Evolutionary conservation across 2,888 invertebrate genomes (phyloP), one percentile per base, ranked within the genome.

Genomic region (Drepanosiphum platanoidis): DNA sequence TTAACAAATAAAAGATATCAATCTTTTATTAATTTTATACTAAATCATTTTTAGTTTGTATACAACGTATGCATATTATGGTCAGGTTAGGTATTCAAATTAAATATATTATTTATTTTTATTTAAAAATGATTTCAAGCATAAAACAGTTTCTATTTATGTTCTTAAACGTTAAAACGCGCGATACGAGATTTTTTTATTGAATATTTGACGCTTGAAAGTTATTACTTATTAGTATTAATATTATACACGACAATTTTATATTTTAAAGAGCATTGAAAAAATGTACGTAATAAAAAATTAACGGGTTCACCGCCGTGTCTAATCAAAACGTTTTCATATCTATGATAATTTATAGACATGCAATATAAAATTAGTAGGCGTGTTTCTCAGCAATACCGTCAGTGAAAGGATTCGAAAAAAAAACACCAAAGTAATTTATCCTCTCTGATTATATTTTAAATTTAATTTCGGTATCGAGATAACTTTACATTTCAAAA

Each of bases 331-430:
- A 80, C 34, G 52, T 27, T 70, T 70, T 52, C 11, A 18, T 52
- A 52, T 58, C 58, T n/a, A 58, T 71, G 39, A 58, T 81, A 58
- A 52, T 68, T 80, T 80, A 80, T 70, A 18, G 18, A 52, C 52
- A 46, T n/a, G 46, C 18, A 27, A 27, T 52, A 32, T 52, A 34
- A 70, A 36, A 80, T 80, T 52, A 80, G 27, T 70, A 70, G 80
- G 68, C 46, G 79, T 79, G 79, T 18, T 46, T 9, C 27, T 34
- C 22, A 66, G 46, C 42, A 66, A 66, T 66, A n/a, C 18, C 11
- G 68, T 1, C 27, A 27, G 68, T 52, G 80, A 80, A 80, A 70
- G 52, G 52, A 52, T 36, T 52, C 0, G 52, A 42, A 30, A 13
- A 9, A 66, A 68, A 52, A 34, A 80, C 27, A 22, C 34, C 4